A percentile compares a stretch with the other conserved stretches of the same genome.
Conservation (phyloP, 2,113 vertebrate species). For the human region DNA sequence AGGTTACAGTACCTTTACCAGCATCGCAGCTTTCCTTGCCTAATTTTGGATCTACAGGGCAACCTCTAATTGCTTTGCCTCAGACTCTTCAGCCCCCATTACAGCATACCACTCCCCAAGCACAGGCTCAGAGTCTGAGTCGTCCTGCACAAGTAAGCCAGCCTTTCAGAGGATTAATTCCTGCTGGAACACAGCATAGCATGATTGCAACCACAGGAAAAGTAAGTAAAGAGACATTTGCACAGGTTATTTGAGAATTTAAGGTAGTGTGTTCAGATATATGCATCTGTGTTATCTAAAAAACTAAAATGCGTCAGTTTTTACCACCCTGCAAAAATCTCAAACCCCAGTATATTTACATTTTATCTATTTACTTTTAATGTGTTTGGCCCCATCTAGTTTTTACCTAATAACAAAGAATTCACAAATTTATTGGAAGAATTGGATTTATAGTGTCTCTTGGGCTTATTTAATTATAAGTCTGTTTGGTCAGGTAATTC, state of each 20-base stretch:
- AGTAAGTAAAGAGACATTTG: slow-evolving; percentile 78
- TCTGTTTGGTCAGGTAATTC: background rate
- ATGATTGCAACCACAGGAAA: slow-evolving; percentile 96
- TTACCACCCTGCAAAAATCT: background rate
- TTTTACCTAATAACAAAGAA: background rate
- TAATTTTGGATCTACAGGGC: slow-evolving; percentile 95
- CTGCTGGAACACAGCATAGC: slow-evolving; percentile 91
- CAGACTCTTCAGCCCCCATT: slow-evolving; percentile 90
- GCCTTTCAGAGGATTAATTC: slow-evolving; percentile 93
- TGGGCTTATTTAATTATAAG: background rate
- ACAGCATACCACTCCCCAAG: slow-evolving; percentile 91
- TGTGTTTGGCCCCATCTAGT: background rate
- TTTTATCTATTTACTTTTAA: background rate
- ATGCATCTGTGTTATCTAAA: background rate
- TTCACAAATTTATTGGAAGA: background rate
- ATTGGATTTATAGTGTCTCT: background rate
- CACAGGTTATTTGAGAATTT: background rate
- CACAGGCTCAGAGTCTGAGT: slow-evolving; percentile 91
- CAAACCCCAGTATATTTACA: background rate
- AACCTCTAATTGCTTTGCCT: slow-evolving; percentile 94
- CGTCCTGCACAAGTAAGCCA: slow-evolving; percentile 93
- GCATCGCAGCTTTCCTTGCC: slow-evolving; percentile 95
- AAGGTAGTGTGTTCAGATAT: background rate
- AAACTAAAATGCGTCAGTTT: background rate
- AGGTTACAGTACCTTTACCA: slow-evolving; percentile 95